phyloP scores from a whole-genome alignment of 2,888 invertebrate genomes.

The Morpho helenor region DNA sequence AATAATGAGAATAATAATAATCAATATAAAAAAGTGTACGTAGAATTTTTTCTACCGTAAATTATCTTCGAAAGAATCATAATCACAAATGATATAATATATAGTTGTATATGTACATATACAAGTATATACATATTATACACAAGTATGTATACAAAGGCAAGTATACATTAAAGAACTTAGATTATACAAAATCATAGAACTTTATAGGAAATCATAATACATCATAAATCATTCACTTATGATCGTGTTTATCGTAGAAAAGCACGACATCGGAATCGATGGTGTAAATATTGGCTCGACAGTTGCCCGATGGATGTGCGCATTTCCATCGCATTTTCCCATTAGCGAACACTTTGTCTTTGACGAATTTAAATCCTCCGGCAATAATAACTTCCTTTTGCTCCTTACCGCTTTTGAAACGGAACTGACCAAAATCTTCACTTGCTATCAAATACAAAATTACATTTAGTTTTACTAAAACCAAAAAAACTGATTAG shows the following conservation, averaged over 20 bases:
- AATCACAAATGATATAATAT: too few relatives aligned
- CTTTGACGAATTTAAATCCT: conserved; percentile 46
- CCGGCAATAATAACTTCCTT: conserved; percentile 48
- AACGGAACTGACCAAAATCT: conserved; percentile 41
- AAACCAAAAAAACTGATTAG: too few relatives aligned
- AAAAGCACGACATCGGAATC: conserved; percentile 48
- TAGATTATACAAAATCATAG: too few relatives aligned
- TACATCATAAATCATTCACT: background rate
- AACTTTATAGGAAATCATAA: too few relatives aligned
- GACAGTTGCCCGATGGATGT: conserved; percentile 41
- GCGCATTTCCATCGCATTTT: conserved; percentile 50
- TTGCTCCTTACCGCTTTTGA: conserved; percentile 36
- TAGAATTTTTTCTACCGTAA: too few relatives aligned
- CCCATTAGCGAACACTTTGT: conserved; percentile 45
- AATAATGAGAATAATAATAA: too few relatives aligned
- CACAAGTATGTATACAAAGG: background rate
- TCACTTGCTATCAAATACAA: conserved; percentile 21
- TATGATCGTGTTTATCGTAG: conserved; percentile 50
- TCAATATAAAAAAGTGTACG: too few relatives aligned
- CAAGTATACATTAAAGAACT: too few relatives aligned
- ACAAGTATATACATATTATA: too few relatives aligned
- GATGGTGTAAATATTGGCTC: conserved; percentile 51
- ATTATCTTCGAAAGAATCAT: too few relatives aligned
- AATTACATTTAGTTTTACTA: conserved; percentile 6
- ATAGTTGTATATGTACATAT: too few relatives aligned